Evolutionary conservation across 2,113 vertebrate genomes (phyloP).

Genomic region (Leucosticte australis): DNA sequence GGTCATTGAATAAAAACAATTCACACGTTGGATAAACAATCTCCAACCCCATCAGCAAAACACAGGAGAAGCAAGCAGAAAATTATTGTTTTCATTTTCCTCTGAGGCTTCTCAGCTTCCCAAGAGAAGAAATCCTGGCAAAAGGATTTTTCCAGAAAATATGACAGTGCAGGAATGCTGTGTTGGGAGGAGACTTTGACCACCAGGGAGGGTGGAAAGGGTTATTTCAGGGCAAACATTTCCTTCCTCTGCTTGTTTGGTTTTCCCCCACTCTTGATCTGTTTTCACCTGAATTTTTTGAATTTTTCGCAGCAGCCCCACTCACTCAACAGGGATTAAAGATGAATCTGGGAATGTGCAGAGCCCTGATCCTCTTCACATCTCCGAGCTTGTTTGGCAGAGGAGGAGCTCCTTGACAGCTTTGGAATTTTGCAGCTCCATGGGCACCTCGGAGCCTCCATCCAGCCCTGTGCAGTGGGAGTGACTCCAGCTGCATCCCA

Average conservation of each 20-base stretch:
- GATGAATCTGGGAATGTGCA: neutral
- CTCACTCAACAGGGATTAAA: fast-evolving
- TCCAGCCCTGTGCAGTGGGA: neutral
- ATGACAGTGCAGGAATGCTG: neutral
- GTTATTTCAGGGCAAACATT: fast-evolving
- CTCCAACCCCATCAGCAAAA: too few species aligned
- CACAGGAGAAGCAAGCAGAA: too few species aligned
- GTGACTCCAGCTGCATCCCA: fast-evolving
- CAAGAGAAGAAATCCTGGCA: too few species aligned
- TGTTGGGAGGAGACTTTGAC: fast-evolving
- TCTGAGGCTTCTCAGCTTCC: too few species aligned
- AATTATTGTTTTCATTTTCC: too few species aligned
- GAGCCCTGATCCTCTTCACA: neutral
- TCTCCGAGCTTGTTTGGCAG: neutral
- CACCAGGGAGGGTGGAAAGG: fast-evolving
- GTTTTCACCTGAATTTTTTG: fast-evolving
- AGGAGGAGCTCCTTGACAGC: neutral
- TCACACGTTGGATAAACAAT: too few species aligned
- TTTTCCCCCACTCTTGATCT: neutral
- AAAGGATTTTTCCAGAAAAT: too few species aligned
- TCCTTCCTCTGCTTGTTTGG: neutral
- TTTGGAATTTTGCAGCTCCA: fast-evolving
- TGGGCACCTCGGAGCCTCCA: fast-evolving
- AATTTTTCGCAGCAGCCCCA: neutral
- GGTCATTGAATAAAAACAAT: too few species aligned